Evolutionary conservation across 2,113 vertebrate genomes (phyloP).

Genomic region (Rhinogobius similis): DNA sequence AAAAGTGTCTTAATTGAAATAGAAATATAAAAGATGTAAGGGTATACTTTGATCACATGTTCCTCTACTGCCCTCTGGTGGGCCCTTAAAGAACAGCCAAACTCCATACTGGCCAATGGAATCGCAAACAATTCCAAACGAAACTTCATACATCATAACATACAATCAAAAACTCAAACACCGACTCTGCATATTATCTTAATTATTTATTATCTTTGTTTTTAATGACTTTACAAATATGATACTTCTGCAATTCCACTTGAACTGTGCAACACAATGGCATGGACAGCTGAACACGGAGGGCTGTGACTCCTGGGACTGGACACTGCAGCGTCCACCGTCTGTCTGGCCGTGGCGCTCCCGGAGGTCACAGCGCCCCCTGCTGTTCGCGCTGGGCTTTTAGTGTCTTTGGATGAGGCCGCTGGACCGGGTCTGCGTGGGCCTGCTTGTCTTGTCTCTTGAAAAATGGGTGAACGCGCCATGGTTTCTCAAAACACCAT

Average conservation of each 20-base stretch:
- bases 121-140: neutral
- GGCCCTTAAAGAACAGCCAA: neutral
- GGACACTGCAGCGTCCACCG: no score
- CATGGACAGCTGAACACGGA: conserved; percentile 61
- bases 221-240: conserved; percentile 78
- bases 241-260: conserved; percentile 75
- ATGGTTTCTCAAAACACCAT: conserved; percentile 58
- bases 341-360: conserved; percentile 15
- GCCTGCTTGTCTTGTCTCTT: conserved; percentile 46
- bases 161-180: conserved; percentile 21
- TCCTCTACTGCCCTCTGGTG: neutral
- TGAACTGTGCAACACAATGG: conserved; percentile 78
- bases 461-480: conserved; percentile 54
- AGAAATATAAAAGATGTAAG: no score
- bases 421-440: conserved; percentile 55
- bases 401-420: conserved; percentile 74
- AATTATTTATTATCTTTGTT: conserved; percentile 76
- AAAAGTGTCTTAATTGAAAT: no score
- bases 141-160: neutral
- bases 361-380: conserved; percentile 14
- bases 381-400: conserved; percentile 29
- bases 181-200: conserved; percentile 50
- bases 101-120: no score
- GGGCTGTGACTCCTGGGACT: conserved; percentile 48
- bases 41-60: no score